A percentile compares a stretch with the other conserved stretches of the same genome.
Evolutionary conservation across 2,888 invertebrate species (phyloP).

Genomic region (Mythimna loreyi): DNA sequence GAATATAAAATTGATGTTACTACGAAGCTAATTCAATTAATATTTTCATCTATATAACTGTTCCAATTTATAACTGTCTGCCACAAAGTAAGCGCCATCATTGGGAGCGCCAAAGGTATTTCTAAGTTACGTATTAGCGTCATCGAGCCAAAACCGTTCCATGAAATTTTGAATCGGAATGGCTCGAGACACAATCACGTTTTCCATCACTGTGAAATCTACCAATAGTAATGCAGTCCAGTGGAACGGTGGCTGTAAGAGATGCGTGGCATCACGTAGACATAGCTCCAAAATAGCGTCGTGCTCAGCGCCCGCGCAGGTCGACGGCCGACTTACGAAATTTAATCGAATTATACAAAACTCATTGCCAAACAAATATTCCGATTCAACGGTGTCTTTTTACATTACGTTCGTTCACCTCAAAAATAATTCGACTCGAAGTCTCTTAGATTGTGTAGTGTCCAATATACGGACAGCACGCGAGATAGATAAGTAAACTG

Average conservation of each 20-base stretch:
- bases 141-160: conserved; percentile 73
- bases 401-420: conserved; percentile 70
- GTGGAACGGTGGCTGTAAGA: conserved; percentile 81
- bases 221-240: conserved; percentile 80
- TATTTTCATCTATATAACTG: conserved; percentile 22
- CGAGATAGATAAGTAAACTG: conserved; percentile 69
- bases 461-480: conserved; percentile 66
- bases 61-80: conserved; percentile 15
- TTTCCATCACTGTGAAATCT: conserved; percentile 84
- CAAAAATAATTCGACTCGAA: conserved; percentile 48
- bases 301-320: conserved; percentile 74
- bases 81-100: conserved; percentile 24
- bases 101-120: conserved; percentile 31
- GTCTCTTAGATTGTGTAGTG: conserved; percentile 61
- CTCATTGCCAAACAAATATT: conserved; percentile 75
- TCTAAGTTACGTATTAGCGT: conserved; percentile 55
- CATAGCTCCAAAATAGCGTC: conserved; percentile 79
- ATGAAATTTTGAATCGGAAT: conserved; percentile 76
- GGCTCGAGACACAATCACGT: conserved; percentile 84
- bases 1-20: background rate
- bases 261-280: conserved; percentile 86
- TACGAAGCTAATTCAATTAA: conserved; percentile 30
- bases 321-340: conserved; percentile 82
- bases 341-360: conserved; percentile 83
- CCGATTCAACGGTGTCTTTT: conserved; percentile 68